Evolutionary conservation across 1,140 invertebrate genomes (phyloP).

Genomic region (Pseudoatta argentina): DNA sequence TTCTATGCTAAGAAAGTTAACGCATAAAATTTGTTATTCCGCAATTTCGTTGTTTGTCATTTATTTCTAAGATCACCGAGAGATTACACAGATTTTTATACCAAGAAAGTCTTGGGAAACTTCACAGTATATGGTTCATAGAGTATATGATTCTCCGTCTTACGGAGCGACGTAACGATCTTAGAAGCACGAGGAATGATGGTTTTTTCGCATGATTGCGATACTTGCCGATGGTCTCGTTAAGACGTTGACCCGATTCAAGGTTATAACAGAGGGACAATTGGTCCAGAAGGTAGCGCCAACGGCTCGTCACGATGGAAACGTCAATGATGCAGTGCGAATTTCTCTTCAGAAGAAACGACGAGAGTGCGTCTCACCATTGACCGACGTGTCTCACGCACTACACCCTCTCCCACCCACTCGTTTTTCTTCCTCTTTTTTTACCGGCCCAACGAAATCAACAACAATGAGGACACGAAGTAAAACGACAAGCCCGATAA

Average conservation of each 20-base stretch:
- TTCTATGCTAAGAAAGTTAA: background rate
- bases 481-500: slow-evolving; percentile 74
- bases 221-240: background rate
- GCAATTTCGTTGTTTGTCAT: background rate
- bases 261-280: slow-evolving; percentile 38
- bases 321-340: slow-evolving; percentile 47
- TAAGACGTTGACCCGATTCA: slow-evolving; percentile 27
- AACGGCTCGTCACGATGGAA: background rate
- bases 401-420: slow-evolving; percentile 14
- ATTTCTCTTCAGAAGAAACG: slow-evolving; percentile 15
- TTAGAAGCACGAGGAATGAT: background rate
- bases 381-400: slow-evolving; percentile 37
- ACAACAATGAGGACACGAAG: slow-evolving; percentile 72
- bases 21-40: background rate
- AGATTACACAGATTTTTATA: background rate
- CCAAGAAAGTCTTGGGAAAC: background rate
- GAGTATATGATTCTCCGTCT: background rate
- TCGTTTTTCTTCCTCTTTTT: background rate
- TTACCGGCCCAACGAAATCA: slow-evolving; percentile 51
- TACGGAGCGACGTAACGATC: background rate
- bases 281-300: slow-evolving; percentile 57
- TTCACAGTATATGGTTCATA: background rate
- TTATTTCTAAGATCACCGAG: background rate
- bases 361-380: slow-evolving; percentile 28
- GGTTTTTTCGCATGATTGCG: background rate